These are phyloP conservation scores for Tenthredo distinguenda DNA, from an alignment of 2,888 invertebrate genomes.

Conservation along the genomic window DNA sequence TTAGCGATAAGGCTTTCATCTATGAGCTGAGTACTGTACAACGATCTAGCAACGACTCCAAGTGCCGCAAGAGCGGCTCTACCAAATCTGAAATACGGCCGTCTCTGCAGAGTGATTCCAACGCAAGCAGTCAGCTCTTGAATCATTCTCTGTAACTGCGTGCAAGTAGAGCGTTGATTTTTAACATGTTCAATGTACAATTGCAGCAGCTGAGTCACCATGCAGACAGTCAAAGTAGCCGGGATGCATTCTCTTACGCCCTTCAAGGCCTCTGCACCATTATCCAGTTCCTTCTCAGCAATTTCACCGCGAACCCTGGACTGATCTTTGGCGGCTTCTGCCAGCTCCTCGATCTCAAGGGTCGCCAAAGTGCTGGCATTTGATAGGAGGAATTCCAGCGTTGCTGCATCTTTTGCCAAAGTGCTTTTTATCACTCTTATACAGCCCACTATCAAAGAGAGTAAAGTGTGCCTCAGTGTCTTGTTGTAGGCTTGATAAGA, in stretches of 20 bases:
- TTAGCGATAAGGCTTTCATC: constrained; percentile 71
- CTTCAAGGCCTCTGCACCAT: constrained; percentile 60
- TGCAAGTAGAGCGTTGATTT: constrained; percentile 60
- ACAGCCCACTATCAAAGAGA: constrained; percentile 72
- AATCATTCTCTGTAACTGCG: constrained; percentile 71
- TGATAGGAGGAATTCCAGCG: constrained; percentile 71
- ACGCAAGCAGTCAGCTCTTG: constrained; percentile 72
- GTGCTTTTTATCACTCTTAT: constrained; percentile 69
- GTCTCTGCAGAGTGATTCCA: constrained; percentile 70
- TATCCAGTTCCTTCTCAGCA: constrained; percentile 56
- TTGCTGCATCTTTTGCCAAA: constrained; percentile 67
- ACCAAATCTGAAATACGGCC: constrained; percentile 71
- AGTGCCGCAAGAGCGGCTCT: constrained; percentile 70
- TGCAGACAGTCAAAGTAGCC: constrained; percentile 71
- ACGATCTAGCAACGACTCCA: constrained; percentile 70
- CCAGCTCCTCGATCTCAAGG: constrained; percentile 72
- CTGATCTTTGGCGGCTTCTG: constrained; percentile 63
- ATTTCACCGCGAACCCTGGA: constrained; percentile 57
- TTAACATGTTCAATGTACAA: constrained; percentile 59
- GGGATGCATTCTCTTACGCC: constrained; percentile 69
- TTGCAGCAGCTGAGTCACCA: constrained; percentile 71
- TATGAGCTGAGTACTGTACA: constrained; percentile 59
- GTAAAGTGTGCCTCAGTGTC: constrained; percentile 70
- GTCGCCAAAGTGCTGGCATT: constrained; percentile 71
- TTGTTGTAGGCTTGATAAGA: constrained; percentile 71